Conservation (phyloP, 2,113 vertebrate species). For the Podocnemis expansa region DNA sequence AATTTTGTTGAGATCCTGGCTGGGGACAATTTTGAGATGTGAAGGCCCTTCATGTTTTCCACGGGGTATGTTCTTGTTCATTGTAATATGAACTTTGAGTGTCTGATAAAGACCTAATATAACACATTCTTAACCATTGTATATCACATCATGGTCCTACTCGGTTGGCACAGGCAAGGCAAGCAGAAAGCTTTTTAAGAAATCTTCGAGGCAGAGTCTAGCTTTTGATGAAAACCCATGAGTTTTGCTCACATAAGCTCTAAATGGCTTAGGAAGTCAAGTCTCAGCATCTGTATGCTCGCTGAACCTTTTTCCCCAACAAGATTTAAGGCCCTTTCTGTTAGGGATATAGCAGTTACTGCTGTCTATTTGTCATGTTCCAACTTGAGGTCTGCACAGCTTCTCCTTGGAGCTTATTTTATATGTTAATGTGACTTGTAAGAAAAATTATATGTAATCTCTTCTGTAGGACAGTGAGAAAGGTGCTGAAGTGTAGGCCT, state of each 20-base stretch:
- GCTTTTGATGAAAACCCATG: background rate
- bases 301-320: background rate
- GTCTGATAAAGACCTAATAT: background rate
- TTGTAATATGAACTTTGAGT: background rate
- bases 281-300: background rate
- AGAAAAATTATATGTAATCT: no score
- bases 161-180: background rate
- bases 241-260: background rate
- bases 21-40: background rate
- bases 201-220: background rate
- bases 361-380: background rate
- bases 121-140: no score
- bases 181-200: background rate
- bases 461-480: no score
- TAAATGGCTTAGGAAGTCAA: background rate
- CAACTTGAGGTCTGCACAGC: background rate
- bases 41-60: background rate
- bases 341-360: background rate
- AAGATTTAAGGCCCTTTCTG: background rate
- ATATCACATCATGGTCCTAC: background rate
- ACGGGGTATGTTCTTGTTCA: background rate
- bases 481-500: no score
- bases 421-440: fast-evolving
- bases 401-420: background rate
- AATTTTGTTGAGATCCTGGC: slow-evolving; percentile 37